These are phyloP conservation scores for Phalera bucephala DNA, from an alignment of 2,888 invertebrate genomes.

Conservation along the genomic window DNA sequence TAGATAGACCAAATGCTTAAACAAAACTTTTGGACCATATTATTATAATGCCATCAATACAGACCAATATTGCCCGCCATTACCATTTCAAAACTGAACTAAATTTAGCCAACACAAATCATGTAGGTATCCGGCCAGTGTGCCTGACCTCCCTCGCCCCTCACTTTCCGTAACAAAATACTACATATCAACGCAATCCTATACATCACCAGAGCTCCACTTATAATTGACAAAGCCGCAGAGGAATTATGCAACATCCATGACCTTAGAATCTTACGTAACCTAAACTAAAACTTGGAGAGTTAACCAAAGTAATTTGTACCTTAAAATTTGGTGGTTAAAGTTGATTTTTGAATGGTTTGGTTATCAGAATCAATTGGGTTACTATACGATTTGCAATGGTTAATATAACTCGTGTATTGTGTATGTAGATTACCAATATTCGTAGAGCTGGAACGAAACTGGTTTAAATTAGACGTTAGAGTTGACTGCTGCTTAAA, in stretches of 20 bases:
- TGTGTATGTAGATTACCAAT: constrained; percentile 28
- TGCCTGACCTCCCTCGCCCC: constrained; percentile 33
- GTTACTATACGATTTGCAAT: constrained; percentile 56
- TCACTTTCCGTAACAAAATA: constrained; percentile 11
- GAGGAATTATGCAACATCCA: constrained; percentile 63
- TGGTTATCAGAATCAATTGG: constrained; percentile 49
- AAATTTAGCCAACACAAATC: constrained; percentile 63
- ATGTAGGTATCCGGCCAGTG: constrained; percentile 31
- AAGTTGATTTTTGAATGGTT: constrained; percentile 21
- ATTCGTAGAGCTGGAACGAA: constrained; percentile 18
- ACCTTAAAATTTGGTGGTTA: constrained; percentile 10
- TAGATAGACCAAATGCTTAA: too few relatives aligned
- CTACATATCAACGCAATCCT: constrained; percentile 21
- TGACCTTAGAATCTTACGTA: constrained; percentile 78
- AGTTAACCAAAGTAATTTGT: constrained; percentile 17
- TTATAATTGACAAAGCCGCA: constrained; percentile 46
- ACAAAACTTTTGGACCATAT: too few relatives aligned
- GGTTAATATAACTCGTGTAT: constrained; percentile 30
- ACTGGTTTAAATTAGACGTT: constrained; percentile 1
- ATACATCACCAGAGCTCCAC: constrained; percentile 42
- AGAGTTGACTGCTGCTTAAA: too few relatives aligned
- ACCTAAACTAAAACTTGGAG: constrained; percentile 54
- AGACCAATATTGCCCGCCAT: constrained; percentile 35
- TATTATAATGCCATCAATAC: constrained; percentile 17
- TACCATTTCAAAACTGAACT: constrained; percentile 61